These are phyloP conservation scores for Perithous albicinctus DNA, from an alignment of 2,888 invertebrate species.

Conservation along the genomic window DNA sequence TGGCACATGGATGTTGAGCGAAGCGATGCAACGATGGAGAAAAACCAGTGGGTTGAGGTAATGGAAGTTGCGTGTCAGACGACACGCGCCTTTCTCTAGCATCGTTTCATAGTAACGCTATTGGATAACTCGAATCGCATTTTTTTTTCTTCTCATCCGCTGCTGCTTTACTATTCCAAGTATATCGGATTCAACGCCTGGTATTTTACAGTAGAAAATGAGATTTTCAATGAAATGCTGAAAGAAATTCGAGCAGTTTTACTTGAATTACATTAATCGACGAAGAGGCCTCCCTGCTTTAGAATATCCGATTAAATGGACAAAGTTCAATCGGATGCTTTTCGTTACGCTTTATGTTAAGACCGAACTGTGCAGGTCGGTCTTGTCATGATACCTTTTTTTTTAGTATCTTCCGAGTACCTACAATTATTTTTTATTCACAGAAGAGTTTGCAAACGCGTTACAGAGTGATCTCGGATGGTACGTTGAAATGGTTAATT, in stretches of 20 bases:
- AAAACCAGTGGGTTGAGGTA: constrained; percentile 63
- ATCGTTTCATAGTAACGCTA: constrained; percentile 17
- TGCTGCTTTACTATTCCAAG: neutral
- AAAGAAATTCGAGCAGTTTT: neutral
- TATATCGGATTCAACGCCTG: constrained; percentile 1
- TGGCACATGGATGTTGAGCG: constrained; percentile 27
- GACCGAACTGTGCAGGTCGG: too few relatives aligned
- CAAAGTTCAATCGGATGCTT: too few relatives aligned
- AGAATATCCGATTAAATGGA: too few relatives aligned
- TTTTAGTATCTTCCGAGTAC: too few relatives aligned
- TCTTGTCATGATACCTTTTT: too few relatives aligned
- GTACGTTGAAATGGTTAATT: constrained; percentile 45
- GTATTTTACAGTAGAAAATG: constrained; percentile 27
- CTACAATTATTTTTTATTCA: neutral
- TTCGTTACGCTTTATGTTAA: too few relatives aligned
- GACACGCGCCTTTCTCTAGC: constrained; percentile 22
- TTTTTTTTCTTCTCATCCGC: constrained; percentile 20
- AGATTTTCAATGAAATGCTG: constrained; percentile 30
- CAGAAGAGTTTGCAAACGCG: neutral
- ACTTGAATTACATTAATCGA: neutral
- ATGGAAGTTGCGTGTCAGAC: constrained; percentile 73
- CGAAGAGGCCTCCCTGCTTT: too few relatives aligned
- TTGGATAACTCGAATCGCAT: constrained; percentile 47
- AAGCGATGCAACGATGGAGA: constrained; percentile 33
- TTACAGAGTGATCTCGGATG: neutral